A percentile compares a stretch with the other conserved stretches of the same genome.
These are phyloP conservation scores for Dicaeum eximium DNA, from an alignment of 2,113 vertebrate species.

Conservation along the genomic window DNA sequence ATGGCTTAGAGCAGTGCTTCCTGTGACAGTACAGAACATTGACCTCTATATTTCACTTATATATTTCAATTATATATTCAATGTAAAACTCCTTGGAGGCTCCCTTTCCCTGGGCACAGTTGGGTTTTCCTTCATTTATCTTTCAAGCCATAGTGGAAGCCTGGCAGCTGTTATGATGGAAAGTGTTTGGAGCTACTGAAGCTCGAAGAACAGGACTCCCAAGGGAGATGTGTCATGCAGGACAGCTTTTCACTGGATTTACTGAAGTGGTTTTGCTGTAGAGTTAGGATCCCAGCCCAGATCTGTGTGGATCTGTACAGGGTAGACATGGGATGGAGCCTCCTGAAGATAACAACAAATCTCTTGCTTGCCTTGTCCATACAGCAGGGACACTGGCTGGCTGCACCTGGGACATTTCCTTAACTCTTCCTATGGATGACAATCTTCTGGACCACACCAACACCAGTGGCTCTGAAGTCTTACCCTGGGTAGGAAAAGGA, in stretches of 20 bases:
- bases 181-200: background rate
- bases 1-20: background rate
- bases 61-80: too few species aligned
- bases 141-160: background rate
- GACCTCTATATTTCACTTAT: background rate
- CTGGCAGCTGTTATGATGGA: background rate
- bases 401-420: background rate
- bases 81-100: background rate
- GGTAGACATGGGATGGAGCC: background rate
- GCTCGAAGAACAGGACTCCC: background rate
- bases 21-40: background rate
- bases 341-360: background rate
- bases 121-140: background rate
- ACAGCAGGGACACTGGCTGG: background rate
- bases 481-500: background rate
- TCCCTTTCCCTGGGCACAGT: background rate
- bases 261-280: background rate
- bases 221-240: background rate
- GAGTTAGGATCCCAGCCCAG: background rate
- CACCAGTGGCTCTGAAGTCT: background rate
- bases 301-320: background rate
- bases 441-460: background rate
- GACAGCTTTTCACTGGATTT: background rate
- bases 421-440: background rate
- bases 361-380: background rate